phyloP scores from a whole-genome alignment of 2,113 vertebrate species.

The Hoplias malabaricus region DNA sequence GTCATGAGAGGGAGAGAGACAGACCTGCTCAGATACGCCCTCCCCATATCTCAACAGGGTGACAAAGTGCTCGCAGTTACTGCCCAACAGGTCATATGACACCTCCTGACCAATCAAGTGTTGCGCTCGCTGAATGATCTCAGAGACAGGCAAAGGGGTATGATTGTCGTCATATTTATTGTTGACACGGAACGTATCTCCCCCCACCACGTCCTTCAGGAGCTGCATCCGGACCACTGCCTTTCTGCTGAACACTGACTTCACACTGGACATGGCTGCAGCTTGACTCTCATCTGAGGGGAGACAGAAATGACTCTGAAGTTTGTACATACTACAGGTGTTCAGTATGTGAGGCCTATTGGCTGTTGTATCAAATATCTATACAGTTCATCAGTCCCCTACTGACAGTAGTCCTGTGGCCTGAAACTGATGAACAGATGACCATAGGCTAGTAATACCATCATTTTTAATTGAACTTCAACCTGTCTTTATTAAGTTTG shows the following conservation, averaged over 20 bases:
- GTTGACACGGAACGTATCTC: conserved; percentile 81
- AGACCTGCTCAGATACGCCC: conserved; percentile 85
- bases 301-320: neutral
- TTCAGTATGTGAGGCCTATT: neutral
- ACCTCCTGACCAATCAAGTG: conserved; percentile 81
- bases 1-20: conserved; percentile 2
- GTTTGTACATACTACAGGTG: neutral
- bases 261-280: conserved; percentile 76
- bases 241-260: conserved; percentile 86
- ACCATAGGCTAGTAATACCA: no score
- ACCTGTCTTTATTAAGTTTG: no score
- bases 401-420: no score
- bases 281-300: conserved; percentile 77
- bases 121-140: conserved; percentile 83
- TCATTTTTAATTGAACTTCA: no score
- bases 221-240: conserved; percentile 90
- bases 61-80: conserved; percentile 95
- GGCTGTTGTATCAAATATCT: no score
- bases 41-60: conserved; percentile 87
- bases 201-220: conserved; percentile 85
- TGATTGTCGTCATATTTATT: conserved; percentile 87
- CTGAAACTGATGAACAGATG: no score
- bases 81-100: conserved; percentile 83
- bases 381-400: no score
- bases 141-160: conserved; percentile 73